phyloP scores from a whole-genome alignment of 2,113 vertebrate genomes.

The Oenanthe melanoleuca region DNA sequence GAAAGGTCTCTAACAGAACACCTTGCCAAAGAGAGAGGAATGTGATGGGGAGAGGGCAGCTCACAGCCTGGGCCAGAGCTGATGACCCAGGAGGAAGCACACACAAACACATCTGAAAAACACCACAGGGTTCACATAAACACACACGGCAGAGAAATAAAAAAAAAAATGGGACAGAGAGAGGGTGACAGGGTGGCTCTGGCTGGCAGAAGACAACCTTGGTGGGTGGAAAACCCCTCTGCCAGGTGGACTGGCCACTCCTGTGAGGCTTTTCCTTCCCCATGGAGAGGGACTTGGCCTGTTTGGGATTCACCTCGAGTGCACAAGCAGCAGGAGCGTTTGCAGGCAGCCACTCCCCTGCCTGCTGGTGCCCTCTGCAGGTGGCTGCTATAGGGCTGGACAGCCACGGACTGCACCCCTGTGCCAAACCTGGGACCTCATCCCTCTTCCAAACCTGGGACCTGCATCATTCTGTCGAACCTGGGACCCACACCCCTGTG shows the following conservation, averaged over 20 bases:
- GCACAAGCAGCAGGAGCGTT: not conserved
- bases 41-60: not conserved
- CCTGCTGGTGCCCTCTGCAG: conserved; percentile 50
- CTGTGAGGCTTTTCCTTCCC: not conserved
- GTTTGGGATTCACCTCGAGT: not conserved
- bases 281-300: not conserved
- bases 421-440: not conserved
- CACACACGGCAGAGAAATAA: not conserved
- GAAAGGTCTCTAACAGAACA: not conserved
- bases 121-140: not conserved
- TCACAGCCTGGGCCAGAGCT: not conserved
- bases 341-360: not conserved
- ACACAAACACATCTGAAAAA: not conserved
- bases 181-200: not conserved
- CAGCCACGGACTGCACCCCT: not conserved
- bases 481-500: not conserved
- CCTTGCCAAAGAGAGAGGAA: not conserved
- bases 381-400: not conserved
- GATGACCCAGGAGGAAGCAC: not conserved
- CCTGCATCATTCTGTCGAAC: not conserved
- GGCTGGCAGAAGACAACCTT: not conserved
- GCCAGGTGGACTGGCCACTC: fast-evolving
- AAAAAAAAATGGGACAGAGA: not conserved
- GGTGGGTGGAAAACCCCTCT: not conserved
- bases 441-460: not conserved